phyloP scores from a whole-genome alignment of 2,888 invertebrate genomes.

The Cephus rjabovi region DNA sequence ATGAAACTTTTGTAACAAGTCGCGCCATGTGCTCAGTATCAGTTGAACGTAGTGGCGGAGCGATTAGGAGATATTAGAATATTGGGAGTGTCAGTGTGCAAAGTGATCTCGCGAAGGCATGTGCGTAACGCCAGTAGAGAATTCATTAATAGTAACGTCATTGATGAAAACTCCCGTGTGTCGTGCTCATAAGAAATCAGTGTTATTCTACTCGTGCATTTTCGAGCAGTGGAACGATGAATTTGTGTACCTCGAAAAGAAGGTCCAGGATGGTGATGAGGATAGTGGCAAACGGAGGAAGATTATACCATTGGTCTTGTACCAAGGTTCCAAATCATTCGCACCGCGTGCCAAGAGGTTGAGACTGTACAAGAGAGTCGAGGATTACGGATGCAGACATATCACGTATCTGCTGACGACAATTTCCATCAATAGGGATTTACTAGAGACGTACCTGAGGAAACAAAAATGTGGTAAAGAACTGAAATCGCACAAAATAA shows the following conservation, averaged over 20 bases:
- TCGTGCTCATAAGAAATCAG: constrained; percentile 4
- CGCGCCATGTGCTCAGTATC: too few species aligned
- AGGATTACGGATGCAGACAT: constrained; percentile 8
- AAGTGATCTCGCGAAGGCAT: background rate
- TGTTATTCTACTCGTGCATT: constrained; percentile 4
- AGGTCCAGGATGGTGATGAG: background rate
- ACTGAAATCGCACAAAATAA: too few species aligned
- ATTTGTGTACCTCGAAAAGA: background rate
- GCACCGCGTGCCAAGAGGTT: background rate
- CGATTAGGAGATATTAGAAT: too few species aligned
- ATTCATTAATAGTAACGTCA: constrained; percentile 11
- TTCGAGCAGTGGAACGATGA: constrained; percentile 13
- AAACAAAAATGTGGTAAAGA: too few species aligned
- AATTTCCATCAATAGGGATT: constrained; percentile 4
- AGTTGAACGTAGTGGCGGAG: too few species aligned
- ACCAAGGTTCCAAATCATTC: background rate
- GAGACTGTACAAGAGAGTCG: constrained; percentile 11
- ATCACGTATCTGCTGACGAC: constrained; percentile 12
- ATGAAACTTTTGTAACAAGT: too few species aligned
- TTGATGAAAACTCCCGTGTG: constrained; percentile 9
- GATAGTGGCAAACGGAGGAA: too few species aligned
- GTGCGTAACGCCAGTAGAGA: constrained; percentile 13
- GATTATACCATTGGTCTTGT: too few species aligned
- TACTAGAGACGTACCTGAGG: too few species aligned
- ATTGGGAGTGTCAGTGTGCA: too few species aligned